A percentile compares a stretch with the other conserved stretches of the same genome.
Conservation (phyloP, 2,797 vertebrate species). For the Trematomus bernacchii region DNA sequence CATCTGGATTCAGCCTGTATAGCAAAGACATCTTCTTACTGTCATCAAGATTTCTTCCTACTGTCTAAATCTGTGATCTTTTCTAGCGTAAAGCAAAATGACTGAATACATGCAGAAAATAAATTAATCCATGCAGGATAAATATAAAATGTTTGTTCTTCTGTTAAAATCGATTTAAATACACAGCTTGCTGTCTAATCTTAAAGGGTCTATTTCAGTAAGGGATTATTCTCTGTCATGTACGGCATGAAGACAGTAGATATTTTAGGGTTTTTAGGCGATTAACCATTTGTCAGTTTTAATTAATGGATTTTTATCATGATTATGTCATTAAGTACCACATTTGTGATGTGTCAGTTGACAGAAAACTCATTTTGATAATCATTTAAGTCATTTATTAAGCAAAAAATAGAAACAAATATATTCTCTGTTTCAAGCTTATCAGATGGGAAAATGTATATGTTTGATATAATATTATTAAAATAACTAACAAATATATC, state of each 20-base stretch:
- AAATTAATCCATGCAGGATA: background rate
- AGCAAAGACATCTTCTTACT: background rate
- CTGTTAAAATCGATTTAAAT: constrained; percentile 2
- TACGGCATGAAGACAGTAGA: background rate
- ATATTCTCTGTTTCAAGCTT: background rate
- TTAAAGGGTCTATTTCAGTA: background rate
- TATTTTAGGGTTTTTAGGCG: background rate
- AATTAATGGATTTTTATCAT: background rate
- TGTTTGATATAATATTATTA: background rate
- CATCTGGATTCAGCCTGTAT: background rate
- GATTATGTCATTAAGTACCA: background rate
- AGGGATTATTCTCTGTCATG: constrained; percentile 9
- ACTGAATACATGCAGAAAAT: background rate
- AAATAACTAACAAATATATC: background rate
- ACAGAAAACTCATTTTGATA: background rate
- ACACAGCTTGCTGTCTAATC: constrained; percentile 5
- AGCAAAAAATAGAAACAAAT: background rate
- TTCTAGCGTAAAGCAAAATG: background rate
- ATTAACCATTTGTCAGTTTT: background rate
- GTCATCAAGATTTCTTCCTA: background rate
- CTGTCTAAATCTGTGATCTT: background rate
- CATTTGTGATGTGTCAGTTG: background rate
- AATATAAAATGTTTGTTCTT: constrained; percentile 10
- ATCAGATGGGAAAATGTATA: background rate
- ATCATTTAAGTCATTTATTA: background rate